A percentile compares a stretch with the other conserved stretches of the same genome.
Conservation (phyloP, 2,797 vertebrate species). For the Liparis tanakae region DNA sequence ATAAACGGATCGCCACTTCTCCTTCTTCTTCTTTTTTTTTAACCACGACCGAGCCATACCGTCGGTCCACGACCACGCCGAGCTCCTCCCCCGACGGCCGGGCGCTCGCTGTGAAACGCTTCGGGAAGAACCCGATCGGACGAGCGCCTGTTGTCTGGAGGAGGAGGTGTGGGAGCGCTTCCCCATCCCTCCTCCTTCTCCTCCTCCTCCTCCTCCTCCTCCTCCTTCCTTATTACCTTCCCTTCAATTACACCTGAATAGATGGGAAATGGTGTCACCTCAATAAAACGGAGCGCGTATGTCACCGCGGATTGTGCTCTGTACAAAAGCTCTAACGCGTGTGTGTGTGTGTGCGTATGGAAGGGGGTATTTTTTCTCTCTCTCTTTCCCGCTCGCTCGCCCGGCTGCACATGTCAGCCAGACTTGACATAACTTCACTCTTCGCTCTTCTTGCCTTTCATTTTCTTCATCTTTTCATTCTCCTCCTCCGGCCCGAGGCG, state of each 20-base stretch:
- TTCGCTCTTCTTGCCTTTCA: conserved; percentile 75
- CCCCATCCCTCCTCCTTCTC: background rate
- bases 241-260: conserved; percentile 51
- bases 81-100: background rate
- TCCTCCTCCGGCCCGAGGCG: conserved; percentile 75
- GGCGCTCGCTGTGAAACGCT: background rate
- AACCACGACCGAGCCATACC: too few relatives aligned
- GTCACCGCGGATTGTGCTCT: conserved; percentile 41
- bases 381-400: too few relatives aligned
- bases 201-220: too few relatives aligned
- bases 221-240: conserved; percentile 32
- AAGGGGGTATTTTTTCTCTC: conserved; percentile 69
- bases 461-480: too few relatives aligned
- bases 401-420: conserved; percentile 65
- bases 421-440: conserved; percentile 73
- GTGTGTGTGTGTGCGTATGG: too few relatives aligned
- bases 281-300: conserved; percentile 28
- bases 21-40: too few relatives aligned
- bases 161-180: conserved; percentile 6
- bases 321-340: conserved; percentile 60
- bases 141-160: background rate
- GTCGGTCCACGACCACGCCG: background rate
- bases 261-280: conserved; percentile 41
- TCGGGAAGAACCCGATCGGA: background rate
- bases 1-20: too few relatives aligned